A percentile compares a stretch with the other conserved stretches of the same genome.
phyloP scores from a whole-genome alignment of 1,140 invertebrate species.

The Lithobius niger region DNA sequence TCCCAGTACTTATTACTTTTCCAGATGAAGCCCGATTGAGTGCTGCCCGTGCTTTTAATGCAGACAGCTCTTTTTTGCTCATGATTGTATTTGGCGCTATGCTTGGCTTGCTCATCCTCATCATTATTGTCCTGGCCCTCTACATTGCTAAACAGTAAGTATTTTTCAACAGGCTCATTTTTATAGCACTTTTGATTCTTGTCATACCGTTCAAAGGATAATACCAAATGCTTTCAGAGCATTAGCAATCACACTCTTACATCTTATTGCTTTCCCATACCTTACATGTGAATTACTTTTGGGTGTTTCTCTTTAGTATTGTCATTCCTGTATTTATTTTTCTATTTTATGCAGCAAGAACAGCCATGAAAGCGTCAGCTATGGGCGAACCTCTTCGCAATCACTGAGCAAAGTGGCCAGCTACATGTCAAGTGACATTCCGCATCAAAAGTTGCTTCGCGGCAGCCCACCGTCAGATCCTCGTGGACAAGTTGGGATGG shows the following conservation, averaged over 20 bases:
- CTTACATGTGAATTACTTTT: no score
- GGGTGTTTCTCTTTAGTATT: no score
- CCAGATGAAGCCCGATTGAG: constrained; percentile 25
- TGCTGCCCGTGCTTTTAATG: constrained; percentile 18
- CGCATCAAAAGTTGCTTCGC: constrained; percentile 7
- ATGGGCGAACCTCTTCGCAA: constrained; percentile 17
- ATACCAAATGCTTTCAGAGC: no score
- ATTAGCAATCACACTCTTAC: no score
- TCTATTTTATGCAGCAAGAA: no score
- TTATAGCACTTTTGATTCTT: no score
- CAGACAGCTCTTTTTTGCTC: constrained; percentile 40
- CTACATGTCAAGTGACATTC: constrained; percentile 14
- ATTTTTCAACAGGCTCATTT: no score
- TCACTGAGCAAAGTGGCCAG: constrained; percentile 21
- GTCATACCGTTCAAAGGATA: no score
- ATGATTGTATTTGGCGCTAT: constrained; percentile 54
- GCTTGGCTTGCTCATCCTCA: constrained; percentile 51
- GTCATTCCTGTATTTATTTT: background rate
- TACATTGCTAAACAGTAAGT: constrained; percentile 66
- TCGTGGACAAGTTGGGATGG: constrained; percentile 12
- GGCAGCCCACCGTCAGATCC: background rate
- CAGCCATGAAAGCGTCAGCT: constrained; percentile 21
- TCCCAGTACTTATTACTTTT: constrained; percentile 59
- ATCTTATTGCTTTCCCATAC: no score
- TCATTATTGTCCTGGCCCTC: constrained; percentile 54